Evolutionary conservation across 2,113 vertebrate genomes (phyloP).

Genomic region (Seriola rivoliana): DNA sequence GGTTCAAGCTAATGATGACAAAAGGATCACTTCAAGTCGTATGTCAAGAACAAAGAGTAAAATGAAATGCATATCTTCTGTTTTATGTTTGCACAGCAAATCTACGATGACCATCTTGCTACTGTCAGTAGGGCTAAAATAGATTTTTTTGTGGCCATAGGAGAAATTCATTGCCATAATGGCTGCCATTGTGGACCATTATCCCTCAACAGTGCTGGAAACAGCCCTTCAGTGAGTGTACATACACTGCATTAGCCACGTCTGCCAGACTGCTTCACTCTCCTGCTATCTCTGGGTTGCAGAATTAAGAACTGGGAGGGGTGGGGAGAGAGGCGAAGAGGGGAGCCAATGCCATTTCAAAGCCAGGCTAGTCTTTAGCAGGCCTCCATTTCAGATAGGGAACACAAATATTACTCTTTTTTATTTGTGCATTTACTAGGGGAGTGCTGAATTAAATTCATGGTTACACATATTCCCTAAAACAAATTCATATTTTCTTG

Average conservation of each 20-base stretch:
- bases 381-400: slow-evolving; percentile 56
- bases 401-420: not conserved
- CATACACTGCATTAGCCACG: slow-evolving; percentile 56
- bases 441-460: not conserved
- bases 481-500: not conserved
- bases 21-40: not conserved
- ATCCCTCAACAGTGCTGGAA: slow-evolving; percentile 43
- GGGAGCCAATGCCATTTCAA: slow-evolving; percentile 43
- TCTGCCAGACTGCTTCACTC: slow-evolving; percentile 54
- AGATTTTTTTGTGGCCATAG: slow-evolving; percentile 2
- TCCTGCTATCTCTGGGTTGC: slow-evolving; percentile 36
- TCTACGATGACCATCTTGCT: not conserved
- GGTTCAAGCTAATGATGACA: not conserved
- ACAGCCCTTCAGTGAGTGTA: slow-evolving; percentile 49
- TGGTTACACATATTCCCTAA: not conserved
- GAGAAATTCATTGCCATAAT: slow-evolving; percentile 37
- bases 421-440: not conserved
- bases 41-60: not conserved
- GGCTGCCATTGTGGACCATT: slow-evolving; percentile 54
- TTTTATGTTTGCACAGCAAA: slow-evolving; percentile 3
- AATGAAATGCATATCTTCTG: not conserved
- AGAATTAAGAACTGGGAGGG: slow-evolving; percentile 40
- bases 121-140: not conserved
- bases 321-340: slow-evolving; percentile 2
- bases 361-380: slow-evolving; percentile 16